Base-by-base conservation (phyloP, 2,888 invertebrate species). In the Furcula furcula region DNA sequence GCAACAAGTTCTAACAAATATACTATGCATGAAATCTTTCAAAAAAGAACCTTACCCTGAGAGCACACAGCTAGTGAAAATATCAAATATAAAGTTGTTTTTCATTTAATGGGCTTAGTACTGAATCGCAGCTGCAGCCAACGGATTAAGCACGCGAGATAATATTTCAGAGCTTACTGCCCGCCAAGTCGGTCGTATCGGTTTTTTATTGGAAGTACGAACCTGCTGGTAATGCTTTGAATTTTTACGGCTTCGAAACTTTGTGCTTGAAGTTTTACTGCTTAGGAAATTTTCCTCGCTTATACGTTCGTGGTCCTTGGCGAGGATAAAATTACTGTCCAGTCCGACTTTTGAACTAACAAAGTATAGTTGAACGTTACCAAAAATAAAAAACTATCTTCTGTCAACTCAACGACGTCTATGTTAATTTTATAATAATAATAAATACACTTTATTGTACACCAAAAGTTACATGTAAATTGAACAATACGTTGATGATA, bases 81-180 rank as follows among this genome's bases (percentile, higher is more conserved):
- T 13, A 15, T 42, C 31, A 35, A n/a, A 5, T 11, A 0, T 36
- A 44, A 32, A 34, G 43, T 46, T 37, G 55, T 57, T 43, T 29
- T 1, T 13, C 15, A 6, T 40, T 36, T 57, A 57, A 55, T 44
- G 50, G 55, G 40, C 34, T 54, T 49, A 44, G 57, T 41, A 38
- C 22, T 31, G 40, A 37, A 46, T 46, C 34, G 46, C 54, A 57
- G 48, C 45, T 49, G 54, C 57, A 56, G 21, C 38, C 29, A 33
- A 30, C 27, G 55, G 46, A 55, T 54, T 49, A 49, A 53, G 40
- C 34, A 30, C 39, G 36, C 30, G 38, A 42, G 37, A 42, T 57
- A 40, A 53, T 49, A 57, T 44, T 53, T 53, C 35, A 55, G 12
- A 43, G 50, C 40, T 40, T 33, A 28, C 22, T 37, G 21, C 43